These are phyloP conservation scores for Chascanopsetta lugubris DNA, from an alignment of 2,113 vertebrate genomes.

Conservation along the genomic window DNA sequence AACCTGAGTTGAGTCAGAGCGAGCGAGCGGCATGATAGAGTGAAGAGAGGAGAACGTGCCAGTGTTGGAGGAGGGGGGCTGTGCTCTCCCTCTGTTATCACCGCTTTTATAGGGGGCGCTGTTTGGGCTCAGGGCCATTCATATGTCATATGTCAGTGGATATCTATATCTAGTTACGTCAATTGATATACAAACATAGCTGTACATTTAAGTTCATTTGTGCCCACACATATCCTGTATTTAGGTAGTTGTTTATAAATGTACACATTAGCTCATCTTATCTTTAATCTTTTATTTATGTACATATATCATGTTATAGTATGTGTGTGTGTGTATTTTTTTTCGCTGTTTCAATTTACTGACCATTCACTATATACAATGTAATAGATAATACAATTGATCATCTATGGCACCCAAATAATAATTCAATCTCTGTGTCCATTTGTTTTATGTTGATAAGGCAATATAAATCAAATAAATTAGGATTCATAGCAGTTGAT, in stretches of 20 bases:
- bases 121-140: background rate
- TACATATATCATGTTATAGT: background rate
- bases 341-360: background rate
- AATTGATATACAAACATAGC: background rate
- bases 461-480: background rate
- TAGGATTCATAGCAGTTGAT: background rate
- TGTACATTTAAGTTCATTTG: background rate
- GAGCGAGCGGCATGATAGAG: background rate
- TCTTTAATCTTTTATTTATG: background rate
- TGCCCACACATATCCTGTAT: too few relatives aligned
- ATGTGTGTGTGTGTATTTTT: background rate
- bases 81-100: background rate
- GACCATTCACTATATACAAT: too few relatives aligned
- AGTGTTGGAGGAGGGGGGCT: background rate
- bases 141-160: background rate
- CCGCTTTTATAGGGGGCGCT: background rate
- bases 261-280: too few relatives aligned
- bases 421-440: too few relatives aligned
- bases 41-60: slow-evolving; percentile 5
- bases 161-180: background rate
- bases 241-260: too few relatives aligned
- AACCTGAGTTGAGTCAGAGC: slow-evolving; percentile 13
- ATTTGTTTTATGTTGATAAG: background rate
- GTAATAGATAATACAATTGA: too few relatives aligned
- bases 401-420: too few relatives aligned